Evolutionary conservation across 1,140 invertebrate genomes (phyloP), one percentile per base, ranked within the genome.

Genomic region (Nasonia longicornis): DNA sequence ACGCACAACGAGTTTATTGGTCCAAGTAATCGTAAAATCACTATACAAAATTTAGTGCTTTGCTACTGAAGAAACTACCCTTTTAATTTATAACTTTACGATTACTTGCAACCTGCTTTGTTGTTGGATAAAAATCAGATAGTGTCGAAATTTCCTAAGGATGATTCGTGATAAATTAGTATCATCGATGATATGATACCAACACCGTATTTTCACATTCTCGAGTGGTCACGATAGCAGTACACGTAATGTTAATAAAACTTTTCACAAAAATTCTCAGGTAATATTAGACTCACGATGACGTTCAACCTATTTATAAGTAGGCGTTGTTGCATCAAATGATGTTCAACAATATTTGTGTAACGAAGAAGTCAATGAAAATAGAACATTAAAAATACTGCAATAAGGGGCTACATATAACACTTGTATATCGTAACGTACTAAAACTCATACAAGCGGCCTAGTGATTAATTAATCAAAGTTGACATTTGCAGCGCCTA

Each of bases 1-100:
- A 58, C 20, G n/a, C 6, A 58, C 4, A n/a, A 58, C 3, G 29
- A 72, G 48, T 22, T 63, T 12, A 26, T 14, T 77, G 20, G 20
- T 29, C 29, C 67, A 71, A 78, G 67, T 78, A 78, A 70, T 78
- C 63, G 67, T 74, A 74, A 80, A 80, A 66, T 48, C 31, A 31
- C n/a, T 20, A 26, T 66, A 80, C 45, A 73, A 73, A 74, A 80
- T 80, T 80, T 74, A 80, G 63, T 67, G 22, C 16, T 74, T 78
- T 66, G 2, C 35, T 66, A 80, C 58, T 48, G 66, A 64, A 67
- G 78, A n/a, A 80, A 67, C 58, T 80, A 67, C 78, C 29, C 29
- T 29, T 66, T 66, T 80, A 20, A 73, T 74, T 73, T 73, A 52
- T 67, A 73, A 74, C 73, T 80, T 80, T 74, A 74, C 71, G 48